These are phyloP conservation scores for Edolisoma coerulescens DNA, from an alignment of 2,113 vertebrate genomes.

Conservation along the genomic window DNA sequence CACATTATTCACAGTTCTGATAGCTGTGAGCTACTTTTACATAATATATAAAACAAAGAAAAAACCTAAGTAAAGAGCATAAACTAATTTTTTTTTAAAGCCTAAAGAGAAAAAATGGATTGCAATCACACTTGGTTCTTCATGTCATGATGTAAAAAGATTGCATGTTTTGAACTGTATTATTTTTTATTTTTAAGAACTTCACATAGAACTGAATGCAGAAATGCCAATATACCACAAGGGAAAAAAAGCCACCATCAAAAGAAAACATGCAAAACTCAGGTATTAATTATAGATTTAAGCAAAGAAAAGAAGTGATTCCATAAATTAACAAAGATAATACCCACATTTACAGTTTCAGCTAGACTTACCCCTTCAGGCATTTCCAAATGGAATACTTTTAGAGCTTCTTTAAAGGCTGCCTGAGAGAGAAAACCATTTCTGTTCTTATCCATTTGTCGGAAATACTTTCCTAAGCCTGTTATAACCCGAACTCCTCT, in stretches of 20 bases:
- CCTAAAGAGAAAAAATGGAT: neutral
- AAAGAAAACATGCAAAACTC: neutral
- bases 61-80: neutral
- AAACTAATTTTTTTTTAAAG: neutral
- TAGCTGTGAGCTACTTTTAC: neutral
- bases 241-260: rapidly evolving
- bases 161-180: neutral
- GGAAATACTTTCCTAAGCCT: slow-evolving; percentile 72
- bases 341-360: neutral
- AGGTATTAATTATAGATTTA: neutral
- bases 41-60: neutral
- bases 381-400: slow-evolving; percentile 70
- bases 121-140: neutral
- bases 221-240: neutral
- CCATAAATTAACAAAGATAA: neutral
- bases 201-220: neutral
- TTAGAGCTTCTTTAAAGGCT: slow-evolving; percentile 69
- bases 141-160: neutral
- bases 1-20: neutral
- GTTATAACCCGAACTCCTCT: slow-evolving; percentile 71
- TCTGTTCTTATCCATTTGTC: slow-evolving; percentile 55
- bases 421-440: slow-evolving; percentile 61
- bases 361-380: slow-evolving; percentile 61
- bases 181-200: neutral
- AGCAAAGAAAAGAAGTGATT: neutral